A percentile compares a stretch with the other conserved stretches of the same genome.
Evolutionary conservation across 2,113 vertebrate species (phyloP).

Genomic region (Herpailurus yagouaroundi): DNA sequence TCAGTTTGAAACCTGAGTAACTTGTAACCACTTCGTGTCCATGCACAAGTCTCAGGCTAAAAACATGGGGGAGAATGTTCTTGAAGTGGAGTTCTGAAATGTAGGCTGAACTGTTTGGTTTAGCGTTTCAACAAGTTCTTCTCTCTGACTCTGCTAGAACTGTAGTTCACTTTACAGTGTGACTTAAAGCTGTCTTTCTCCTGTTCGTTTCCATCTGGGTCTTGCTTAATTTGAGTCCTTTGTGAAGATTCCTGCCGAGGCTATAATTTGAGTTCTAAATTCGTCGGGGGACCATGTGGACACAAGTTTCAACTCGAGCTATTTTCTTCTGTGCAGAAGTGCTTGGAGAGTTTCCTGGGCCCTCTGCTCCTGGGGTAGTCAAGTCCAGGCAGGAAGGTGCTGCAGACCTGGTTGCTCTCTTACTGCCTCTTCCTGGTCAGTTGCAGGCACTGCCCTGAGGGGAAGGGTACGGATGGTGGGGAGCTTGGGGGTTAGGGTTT

Average conservation of each 20-base stretch:
- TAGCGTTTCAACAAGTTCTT: slow-evolving; percentile 51
- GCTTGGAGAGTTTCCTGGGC: slow-evolving; percentile 72
- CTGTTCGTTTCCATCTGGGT: slow-evolving; percentile 54
- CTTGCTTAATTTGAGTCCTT: slow-evolving; percentile 79
- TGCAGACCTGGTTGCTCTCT: slow-evolving; percentile 39
- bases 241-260: slow-evolving; percentile 69
- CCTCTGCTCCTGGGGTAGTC: slow-evolving; percentile 61
- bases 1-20: slow-evolving; percentile 77
- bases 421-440: slow-evolving; percentile 51
- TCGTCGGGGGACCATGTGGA: slow-evolving; percentile 79
- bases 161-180: slow-evolving; percentile 55
- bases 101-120: background rate
- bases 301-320: slow-evolving; percentile 82
- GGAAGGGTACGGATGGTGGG: background rate
- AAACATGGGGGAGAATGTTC: background rate
- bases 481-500: background rate
- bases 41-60: slow-evolving; percentile 20
- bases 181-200: slow-evolving; percentile 52
- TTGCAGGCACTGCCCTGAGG: background rate
- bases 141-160: background rate
- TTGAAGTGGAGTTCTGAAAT: background rate
- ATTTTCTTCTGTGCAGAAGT: slow-evolving; percentile 75
- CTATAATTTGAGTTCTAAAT: slow-evolving; percentile 83
- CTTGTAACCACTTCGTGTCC: slow-evolving; percentile 69
- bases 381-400: slow-evolving; percentile 75